Percentiles rank a stretch among this genome's conserved stretches.
Evolutionary conservation across 1,140 invertebrate genomes (phyloP).

Genomic region (Leptonema lineaticorne): DNA sequence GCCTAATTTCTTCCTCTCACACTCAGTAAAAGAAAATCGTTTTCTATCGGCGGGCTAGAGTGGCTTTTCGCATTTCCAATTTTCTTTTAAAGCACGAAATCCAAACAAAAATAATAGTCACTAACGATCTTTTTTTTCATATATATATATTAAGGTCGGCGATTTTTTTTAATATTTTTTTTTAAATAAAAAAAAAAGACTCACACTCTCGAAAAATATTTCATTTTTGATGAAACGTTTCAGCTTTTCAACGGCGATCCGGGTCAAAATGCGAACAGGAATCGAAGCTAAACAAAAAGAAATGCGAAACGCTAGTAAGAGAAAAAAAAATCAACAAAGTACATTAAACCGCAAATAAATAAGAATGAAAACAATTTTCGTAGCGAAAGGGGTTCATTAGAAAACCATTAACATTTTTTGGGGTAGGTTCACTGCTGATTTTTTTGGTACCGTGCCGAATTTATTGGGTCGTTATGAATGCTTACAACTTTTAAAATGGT

Average conservation of each 20-base stretch:
- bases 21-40: neutral
- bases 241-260: too few relatives aligned
- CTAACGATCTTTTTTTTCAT: slow-evolving; percentile 10
- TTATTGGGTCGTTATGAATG: neutral
- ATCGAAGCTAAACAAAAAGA: too few relatives aligned
- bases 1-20: neutral
- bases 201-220: too few relatives aligned
- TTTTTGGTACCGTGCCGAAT: neutral
- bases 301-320: too few relatives aligned
- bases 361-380: slow-evolving; percentile 10
- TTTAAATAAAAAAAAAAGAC: too few relatives aligned
- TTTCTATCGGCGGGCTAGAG: too few relatives aligned
- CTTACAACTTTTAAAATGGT: neutral
- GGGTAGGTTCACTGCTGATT: too few relatives aligned
- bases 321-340: too few relatives aligned
- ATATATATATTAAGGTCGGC: neutral
- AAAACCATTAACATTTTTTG: slow-evolving; percentile 16
- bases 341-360: neutral
- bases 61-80: too few relatives aligned
- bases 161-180: slow-evolving; percentile 11
- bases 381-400: slow-evolving; percentile 20
- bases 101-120: too few relatives aligned
- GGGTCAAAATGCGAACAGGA: neutral
- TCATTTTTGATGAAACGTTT: too few relatives aligned
- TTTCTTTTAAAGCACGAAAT: neutral